phyloP scores from a whole-genome alignment of 2,113 vertebrate species.

The Mustelus asterias region DNA sequence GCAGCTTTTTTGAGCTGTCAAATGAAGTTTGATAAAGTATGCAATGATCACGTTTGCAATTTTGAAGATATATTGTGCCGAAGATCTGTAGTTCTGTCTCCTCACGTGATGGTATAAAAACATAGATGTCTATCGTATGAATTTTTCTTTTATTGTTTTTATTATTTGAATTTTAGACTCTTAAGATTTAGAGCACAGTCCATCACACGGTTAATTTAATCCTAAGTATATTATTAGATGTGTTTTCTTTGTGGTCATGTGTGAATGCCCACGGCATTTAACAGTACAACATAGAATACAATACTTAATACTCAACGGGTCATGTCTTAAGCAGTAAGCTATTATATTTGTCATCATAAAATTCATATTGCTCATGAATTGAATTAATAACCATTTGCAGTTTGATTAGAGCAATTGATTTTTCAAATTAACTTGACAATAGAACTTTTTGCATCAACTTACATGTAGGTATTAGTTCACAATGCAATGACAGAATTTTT shows the following conservation, averaged over 20 bases:
- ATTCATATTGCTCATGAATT: background rate
- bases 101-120: background rate
- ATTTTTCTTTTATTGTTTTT: background rate
- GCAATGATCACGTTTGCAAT: background rate
- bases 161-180: background rate
- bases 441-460: constrained; percentile 5
- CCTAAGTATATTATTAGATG: background rate
- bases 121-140: background rate
- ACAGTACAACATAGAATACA: background rate
- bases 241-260: background rate
- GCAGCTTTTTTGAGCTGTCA: background rate
- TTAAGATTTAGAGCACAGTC: background rate
- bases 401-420: background rate
- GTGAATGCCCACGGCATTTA: background rate
- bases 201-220: background rate
- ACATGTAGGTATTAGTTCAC: background rate
- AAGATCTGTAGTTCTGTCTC: background rate
- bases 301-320: background rate
- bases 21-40: background rate
- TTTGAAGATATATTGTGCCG: background rate
- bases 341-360: background rate
- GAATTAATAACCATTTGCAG: background rate
- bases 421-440: constrained; percentile 3
- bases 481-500: background rate
- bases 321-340: background rate